Evolutionary conservation across 2,113 vertebrate genomes (phyloP), one percentile per base, ranked within the genome.

Genomic region (Cricetomys ansorgei): DNA sequence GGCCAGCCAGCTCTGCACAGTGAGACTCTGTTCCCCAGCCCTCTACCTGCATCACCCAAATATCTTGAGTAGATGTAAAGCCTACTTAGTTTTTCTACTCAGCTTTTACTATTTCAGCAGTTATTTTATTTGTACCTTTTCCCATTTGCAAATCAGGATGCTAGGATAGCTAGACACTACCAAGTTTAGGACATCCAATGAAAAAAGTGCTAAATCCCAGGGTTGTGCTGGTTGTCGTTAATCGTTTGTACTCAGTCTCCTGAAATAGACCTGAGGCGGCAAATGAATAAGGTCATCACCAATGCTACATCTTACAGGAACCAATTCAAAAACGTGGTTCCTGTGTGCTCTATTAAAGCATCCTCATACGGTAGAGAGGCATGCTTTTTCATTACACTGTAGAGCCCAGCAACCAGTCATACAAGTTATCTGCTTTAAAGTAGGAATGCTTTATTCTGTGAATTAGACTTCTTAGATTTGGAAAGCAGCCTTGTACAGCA

Each of bases 391-490:
- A 23, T 92, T 53, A 81, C 70, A 72, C 75, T 83, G 15, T 95
- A 27, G 48, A 72, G 7, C 87, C 62, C 11, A 69, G 34, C 15
- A 91, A 45, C 40, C 40, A 16, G 67, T 91, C 73, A 92, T 89
- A 88, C 91, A 67, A 67, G 70, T 40, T 75, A 1, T 65, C 81
- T 96, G 79, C 57, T 27, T 76, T 92, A 92, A 91, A 67, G 65
- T 88, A 86, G 72, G 81, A 34, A n/a, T 75, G 31, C 7, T 89
- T 75, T 97, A 50, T 90, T 97, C 89, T 90, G 45, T 95, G 55
- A 92, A 23, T 94, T 91, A 93, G 69, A 37, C 25, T 7, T 45
- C 4, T 95, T 29, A 96, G 65, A 69, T 93, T 94, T 95, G 81
- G 11, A 23, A 94, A 62, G 77, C 27, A 92, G n/a, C 57, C 43